Base-by-base conservation (phyloP, 2,888 invertebrate species). In the Nineta flava region DNA sequence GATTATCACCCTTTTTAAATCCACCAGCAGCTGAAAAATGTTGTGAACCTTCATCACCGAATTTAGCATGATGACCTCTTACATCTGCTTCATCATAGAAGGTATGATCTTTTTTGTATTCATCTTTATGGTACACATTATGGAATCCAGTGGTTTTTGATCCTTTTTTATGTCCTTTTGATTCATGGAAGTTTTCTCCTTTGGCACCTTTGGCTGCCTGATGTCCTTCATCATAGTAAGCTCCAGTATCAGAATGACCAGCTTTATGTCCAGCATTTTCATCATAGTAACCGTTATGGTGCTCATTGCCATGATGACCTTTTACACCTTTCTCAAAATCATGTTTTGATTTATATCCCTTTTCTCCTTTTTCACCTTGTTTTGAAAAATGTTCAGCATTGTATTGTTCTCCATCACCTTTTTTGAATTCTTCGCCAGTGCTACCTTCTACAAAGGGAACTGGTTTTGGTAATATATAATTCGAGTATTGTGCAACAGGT, bases 71-170 rank as follows among this genome's bases (percentile, higher is more conserved):
- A 60, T 79, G 73, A 1, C 81, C 83, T 46, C 73, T 75, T 48
- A 77, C 74, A 60, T 83, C 77, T 21, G 76, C 75, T 46, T 81
- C 80, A 58, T 84, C 84, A 61, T 83, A 84, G 67, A 83, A 84
- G 57, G 78, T 77, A 56, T 82, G 82, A 59, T 83, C 80, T 60
- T 83, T 83, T 63, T 83, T 82, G 70, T 75, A 84, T 63, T 85
- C 85, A 60, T 85, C 81, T 69, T 83, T 84, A 65, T 77, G 75
- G 65, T 79, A 82, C 1, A 81, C 77, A 58, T 80, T 82, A 63
- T 82, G 82, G 68, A 75, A 83, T 15, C 84, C 83, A 7, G 75
- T 78, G 17, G 81, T 73, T 48, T 80, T 80, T 53, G 79, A 77
- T 1, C 82, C 82, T 60, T 82, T 82, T 63, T 79, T 79, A 64